Base-by-base conservation (phyloP, 2,888 invertebrate genomes). In the Crematogaster levior region DNA sequence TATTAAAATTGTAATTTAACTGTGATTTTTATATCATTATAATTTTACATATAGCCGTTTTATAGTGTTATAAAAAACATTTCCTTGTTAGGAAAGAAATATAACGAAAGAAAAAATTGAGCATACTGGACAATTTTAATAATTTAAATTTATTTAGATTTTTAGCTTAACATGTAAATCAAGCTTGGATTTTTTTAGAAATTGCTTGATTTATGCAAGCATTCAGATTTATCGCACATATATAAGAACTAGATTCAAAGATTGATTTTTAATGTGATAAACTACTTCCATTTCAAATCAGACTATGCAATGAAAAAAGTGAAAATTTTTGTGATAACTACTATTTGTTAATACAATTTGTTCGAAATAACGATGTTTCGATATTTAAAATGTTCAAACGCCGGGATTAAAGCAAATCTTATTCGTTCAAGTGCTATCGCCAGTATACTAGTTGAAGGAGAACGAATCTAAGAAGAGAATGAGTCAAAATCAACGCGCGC, bases 401-500 rank as follows among this genome's bases (percentile, higher is more conserved):
- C 1, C 5, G 43, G 4, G n/a, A 27, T 5, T 51, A 40, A 48
- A 34, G 12, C 4, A 51, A 77, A 66, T 43, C 34, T 77, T 66
- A 66, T 40, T 53, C 43, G 21, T 15, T 34, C 34, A 60, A 34
- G 34, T 43, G 10, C 15, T 53, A 40, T 5, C 15, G n/a, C 0
- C 21, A 7, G n/a, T 65, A 21, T 27, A 43, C 27, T 30, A 40
- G 6, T 30, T 53, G 56, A 53, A 30, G n/a, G 1, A 51, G 21
- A 40, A 53, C 40, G 30, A 51, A 6, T 53, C 53, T 66, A n/a
- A 56, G 24, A 37, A 12, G 3, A 60, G 40, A 46, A 77, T 77
- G 66, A 82, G 58, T 68, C 60, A 77, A 77, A 82, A 66, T 46
- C 56, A 51, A 63, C n/a, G n/a, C n/a, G n/a, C 24, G 34, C n/a